Evolutionary conservation across 2,113 vertebrate genomes (phyloP).

Genomic region (Pimephales promelas): DNA sequence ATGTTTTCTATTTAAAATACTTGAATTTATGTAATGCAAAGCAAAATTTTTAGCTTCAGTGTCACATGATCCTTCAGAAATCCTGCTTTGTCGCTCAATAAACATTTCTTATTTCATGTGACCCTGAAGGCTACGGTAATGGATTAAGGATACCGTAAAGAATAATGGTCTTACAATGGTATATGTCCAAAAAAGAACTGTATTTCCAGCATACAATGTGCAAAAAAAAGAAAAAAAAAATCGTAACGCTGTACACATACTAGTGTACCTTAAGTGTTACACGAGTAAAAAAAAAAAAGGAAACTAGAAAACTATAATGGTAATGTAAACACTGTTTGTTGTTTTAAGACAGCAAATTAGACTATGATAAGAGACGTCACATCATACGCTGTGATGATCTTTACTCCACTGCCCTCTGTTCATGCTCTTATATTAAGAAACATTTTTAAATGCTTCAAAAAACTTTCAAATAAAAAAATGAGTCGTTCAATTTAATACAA

Average conservation of each 20-base stretch:
- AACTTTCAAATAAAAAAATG: not conserved
- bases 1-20: no score
- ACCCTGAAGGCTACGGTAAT: no score
- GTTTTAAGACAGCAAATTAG: not conserved
- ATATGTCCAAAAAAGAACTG: not conserved
- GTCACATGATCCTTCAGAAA: no score
- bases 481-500: not conserved
- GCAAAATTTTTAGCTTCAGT: no score
- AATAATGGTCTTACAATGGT: not conserved
- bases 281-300: not conserved
- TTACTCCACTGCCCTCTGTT: slow-evolving; percentile 15
- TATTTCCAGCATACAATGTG: not conserved
- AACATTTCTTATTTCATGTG: no score
- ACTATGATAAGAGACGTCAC: slow-evolving; percentile 6
- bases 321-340: not conserved
- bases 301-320: not conserved
- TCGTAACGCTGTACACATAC: not conserved
- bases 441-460: not conserved
- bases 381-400: not conserved
- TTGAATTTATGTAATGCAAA: no score
- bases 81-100: no score
- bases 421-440: not conserved
- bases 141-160: not conserved
- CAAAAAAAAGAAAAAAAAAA: not conserved
- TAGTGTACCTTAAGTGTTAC: not conserved